phyloP scores from a whole-genome alignment of 92 coral and sea anemone genomes.

The Porites cylindrica region DNA sequence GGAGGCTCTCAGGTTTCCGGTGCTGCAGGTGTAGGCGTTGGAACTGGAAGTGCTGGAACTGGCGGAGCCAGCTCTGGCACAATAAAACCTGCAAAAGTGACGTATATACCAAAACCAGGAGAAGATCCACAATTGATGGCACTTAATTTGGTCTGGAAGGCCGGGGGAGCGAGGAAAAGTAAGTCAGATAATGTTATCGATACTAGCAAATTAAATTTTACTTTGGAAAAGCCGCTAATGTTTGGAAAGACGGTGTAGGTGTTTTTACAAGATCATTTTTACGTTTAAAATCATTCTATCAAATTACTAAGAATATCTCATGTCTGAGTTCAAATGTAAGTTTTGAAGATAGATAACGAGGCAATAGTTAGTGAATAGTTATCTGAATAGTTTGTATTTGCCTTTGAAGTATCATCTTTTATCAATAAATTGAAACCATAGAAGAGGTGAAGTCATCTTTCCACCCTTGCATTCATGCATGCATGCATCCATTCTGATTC shows the following conservation, averaged over 20 bases:
- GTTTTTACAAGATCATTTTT: background rate
- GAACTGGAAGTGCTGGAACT: background rate
- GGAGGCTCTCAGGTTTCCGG: slow-evolving; percentile 23
- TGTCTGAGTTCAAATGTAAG: too few relatives aligned
- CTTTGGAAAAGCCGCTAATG: too few relatives aligned
- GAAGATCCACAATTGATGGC: slow-evolving; percentile 52
- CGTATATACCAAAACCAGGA: slow-evolving; percentile 45
- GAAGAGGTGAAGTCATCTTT: too few relatives aligned
- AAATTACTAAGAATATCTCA: background rate
- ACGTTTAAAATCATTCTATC: background rate
- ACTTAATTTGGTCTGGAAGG: slow-evolving; percentile 8
- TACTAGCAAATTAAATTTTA: too few relatives aligned
- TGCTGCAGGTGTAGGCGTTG: background rate
- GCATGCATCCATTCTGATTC: background rate
- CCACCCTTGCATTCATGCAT: background rate
- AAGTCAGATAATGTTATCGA: background rate
- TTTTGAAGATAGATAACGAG: background rate
- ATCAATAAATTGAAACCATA: background rate
- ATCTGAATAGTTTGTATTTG: too few relatives aligned
- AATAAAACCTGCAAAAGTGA: background rate
- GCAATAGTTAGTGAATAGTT: background rate
- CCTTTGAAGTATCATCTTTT: too few relatives aligned
- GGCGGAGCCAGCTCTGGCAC: background rate
- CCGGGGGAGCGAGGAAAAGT: slow-evolving; percentile 52
- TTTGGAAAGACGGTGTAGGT: too few relatives aligned